Percentiles rank a stretch among this genome's conserved stretches.
Conservation (phyloP, 2,113 vertebrate species). For the Erinaceus europaeus region DNA sequence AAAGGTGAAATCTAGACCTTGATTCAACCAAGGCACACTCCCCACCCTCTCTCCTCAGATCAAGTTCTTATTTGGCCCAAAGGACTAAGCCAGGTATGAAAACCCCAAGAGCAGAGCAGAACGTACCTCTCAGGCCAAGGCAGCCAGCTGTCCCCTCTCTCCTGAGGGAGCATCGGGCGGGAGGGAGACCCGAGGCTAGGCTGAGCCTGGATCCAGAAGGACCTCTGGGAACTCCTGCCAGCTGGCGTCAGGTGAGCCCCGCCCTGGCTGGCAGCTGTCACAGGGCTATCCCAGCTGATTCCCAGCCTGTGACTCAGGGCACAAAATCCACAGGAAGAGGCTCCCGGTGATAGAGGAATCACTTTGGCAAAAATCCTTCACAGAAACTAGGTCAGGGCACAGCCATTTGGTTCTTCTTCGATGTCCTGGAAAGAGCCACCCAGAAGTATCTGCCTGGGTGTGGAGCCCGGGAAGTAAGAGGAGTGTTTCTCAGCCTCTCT, state of each 20-base stretch:
- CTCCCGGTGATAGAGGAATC: neutral
- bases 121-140: conserved; percentile 55
- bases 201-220: neutral
- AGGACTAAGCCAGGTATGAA: neutral
- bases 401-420: neutral
- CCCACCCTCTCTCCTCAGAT: neutral
- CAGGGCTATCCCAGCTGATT: neutral
- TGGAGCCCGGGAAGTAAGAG: neutral
- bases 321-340: neutral
- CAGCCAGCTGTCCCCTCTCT: conserved; percentile 16
- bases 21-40: neutral
- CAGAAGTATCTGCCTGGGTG: neutral
- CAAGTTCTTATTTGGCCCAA: neutral
- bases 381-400: conserved; percentile 1
- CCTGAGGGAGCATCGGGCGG: neutral
- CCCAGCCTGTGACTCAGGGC: neutral
- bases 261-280: neutral
- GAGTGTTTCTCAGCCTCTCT: neutral
- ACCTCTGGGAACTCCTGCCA: neutral
- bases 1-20: neutral
- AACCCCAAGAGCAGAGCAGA: neutral
- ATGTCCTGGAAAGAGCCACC: neutral
- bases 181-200: neutral
- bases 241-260: neutral
- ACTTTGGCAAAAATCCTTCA: conserved; percentile 1